These are phyloP conservation scores for Neomorphus geoffroyi DNA, from an alignment of 2,797 vertebrate species.

Conservation along the genomic window DNA sequence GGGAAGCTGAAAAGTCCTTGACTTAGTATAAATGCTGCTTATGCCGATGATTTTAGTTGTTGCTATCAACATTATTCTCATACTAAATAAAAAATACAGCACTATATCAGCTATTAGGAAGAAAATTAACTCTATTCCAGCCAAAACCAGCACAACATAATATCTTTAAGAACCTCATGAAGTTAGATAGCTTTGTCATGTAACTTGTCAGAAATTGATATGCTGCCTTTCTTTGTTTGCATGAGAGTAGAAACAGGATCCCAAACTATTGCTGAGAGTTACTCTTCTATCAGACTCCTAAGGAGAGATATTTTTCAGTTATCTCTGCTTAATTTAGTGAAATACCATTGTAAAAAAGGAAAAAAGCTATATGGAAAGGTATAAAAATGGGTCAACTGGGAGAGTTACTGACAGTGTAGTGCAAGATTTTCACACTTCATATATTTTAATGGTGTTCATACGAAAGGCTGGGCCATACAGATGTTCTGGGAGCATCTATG, in stretches of 20 bases:
- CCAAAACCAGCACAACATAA: too few species aligned
- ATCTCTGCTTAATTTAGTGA: background rate
- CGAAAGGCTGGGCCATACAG: background rate
- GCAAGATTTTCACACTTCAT: background rate
- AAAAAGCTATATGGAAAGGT: background rate
- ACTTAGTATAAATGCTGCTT: too few species aligned
- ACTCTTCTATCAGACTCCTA: accelerated
- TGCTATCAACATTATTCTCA: too few species aligned
- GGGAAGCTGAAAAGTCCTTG: too few species aligned
- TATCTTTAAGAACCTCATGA: background rate
- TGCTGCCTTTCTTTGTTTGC: accelerated
- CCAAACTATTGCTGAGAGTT: background rate
- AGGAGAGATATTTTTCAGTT: background rate
- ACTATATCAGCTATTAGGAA: too few species aligned
- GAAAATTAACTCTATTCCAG: too few species aligned
- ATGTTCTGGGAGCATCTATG: background rate
- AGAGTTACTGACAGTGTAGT: background rate
- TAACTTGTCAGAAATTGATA: background rate
- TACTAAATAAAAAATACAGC: too few species aligned
- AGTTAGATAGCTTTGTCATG: background rate
- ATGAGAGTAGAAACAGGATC: background rate
- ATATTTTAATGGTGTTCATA: background rate
- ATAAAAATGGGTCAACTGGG: background rate
- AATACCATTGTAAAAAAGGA: background rate
- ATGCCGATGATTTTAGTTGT: too few species aligned